Conservation (phyloP, 2,888 invertebrate genomes). For the Patella depressa region DNA sequence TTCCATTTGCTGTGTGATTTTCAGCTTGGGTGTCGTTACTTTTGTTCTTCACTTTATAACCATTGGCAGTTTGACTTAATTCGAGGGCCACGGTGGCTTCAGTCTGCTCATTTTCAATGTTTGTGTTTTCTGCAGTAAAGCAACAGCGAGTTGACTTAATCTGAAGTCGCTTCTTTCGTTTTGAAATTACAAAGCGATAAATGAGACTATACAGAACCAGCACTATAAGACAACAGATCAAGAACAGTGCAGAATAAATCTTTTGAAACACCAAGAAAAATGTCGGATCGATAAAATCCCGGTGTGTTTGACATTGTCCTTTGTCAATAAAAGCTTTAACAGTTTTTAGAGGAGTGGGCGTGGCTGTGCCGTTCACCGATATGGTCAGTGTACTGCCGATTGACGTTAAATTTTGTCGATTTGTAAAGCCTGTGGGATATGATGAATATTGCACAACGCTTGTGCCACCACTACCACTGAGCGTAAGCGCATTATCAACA, state of each 20-base stretch:
- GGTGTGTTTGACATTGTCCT: conserved; percentile 19
- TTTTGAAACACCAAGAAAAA: conserved; percentile 60
- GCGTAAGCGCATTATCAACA: neutral
- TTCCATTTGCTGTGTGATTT: conserved; percentile 24
- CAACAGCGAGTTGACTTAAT: conserved; percentile 42
- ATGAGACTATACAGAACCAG: conserved; percentile 67
- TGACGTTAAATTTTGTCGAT: conserved; percentile 8
- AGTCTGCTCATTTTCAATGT: conserved; percentile 33
- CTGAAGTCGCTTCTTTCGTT: conserved; percentile 40
- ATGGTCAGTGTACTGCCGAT: conserved; percentile 3
- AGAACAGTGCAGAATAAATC: conserved; percentile 63
- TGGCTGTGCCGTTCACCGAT: neutral
- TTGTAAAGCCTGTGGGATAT: conserved; percentile 17
- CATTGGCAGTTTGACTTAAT: conserved; percentile 35
- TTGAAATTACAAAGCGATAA: conserved; percentile 46
- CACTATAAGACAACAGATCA: conserved; percentile 64
- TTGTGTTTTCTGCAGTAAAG: conserved; percentile 35
- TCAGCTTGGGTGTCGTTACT: neutral
- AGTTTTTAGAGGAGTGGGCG: neutral
- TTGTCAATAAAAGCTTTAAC: conserved; percentile 17
- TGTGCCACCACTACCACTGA: neutral
- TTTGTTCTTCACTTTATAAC: conserved; percentile 30
- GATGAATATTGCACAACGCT: conserved; percentile 10
- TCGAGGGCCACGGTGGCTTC: conserved; percentile 42
- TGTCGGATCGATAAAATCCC: conserved; percentile 23